Evolutionary conservation across 2,113 vertebrate species (phyloP).

Genomic region (Microtus montanus): DNA sequence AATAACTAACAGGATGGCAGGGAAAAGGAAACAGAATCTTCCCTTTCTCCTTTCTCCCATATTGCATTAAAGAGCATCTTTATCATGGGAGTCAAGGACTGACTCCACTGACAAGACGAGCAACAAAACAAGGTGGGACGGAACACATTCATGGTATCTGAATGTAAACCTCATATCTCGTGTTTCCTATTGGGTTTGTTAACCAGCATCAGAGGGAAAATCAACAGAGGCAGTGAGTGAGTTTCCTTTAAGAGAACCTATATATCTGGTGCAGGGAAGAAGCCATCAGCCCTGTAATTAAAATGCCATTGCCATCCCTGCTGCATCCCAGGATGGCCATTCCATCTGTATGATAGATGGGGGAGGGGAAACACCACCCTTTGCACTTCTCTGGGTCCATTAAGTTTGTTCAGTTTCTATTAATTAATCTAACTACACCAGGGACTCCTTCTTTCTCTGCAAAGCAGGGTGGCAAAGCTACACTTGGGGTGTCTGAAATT

Average conservation of each 20-base stretch:
- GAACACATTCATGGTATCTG: slow-evolving; percentile 80
- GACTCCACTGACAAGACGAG: slow-evolving; percentile 65
- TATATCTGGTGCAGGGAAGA: slow-evolving; percentile 96
- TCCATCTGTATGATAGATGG: slow-evolving; percentile 94
- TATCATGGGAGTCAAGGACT: slow-evolving; percentile 48
- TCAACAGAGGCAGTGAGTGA: slow-evolving; percentile 90
- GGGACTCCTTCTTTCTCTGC: slow-evolving; percentile 84
- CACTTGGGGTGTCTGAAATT: slow-evolving; percentile 80
- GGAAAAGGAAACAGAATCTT: not conserved
- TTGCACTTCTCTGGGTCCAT: slow-evolving; percentile 88
- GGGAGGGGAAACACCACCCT: slow-evolving; percentile 82
- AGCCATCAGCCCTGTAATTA: slow-evolving; percentile 99
- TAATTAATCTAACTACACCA: slow-evolving; percentile 88
- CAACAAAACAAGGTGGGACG: slow-evolving; percentile 77
- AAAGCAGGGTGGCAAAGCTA: slow-evolving; percentile 83
- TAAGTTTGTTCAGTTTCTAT: slow-evolving; percentile 89
- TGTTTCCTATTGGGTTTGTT: slow-evolving; percentile 85
- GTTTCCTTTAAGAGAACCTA: slow-evolving; percentile 93
- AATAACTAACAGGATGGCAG: not conserved
- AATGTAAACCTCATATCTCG: slow-evolving; percentile 85
- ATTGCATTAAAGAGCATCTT: slow-evolving; percentile 3
- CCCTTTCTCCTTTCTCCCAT: slow-evolving; percentile 24
- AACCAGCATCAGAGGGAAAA: slow-evolving; percentile 85
- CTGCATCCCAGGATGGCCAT: slow-evolving; percentile 94
- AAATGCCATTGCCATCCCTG: slow-evolving; percentile 98